Conservation (phyloP, 2,113 vertebrate genomes). For the Catharus bicknelli region DNA sequence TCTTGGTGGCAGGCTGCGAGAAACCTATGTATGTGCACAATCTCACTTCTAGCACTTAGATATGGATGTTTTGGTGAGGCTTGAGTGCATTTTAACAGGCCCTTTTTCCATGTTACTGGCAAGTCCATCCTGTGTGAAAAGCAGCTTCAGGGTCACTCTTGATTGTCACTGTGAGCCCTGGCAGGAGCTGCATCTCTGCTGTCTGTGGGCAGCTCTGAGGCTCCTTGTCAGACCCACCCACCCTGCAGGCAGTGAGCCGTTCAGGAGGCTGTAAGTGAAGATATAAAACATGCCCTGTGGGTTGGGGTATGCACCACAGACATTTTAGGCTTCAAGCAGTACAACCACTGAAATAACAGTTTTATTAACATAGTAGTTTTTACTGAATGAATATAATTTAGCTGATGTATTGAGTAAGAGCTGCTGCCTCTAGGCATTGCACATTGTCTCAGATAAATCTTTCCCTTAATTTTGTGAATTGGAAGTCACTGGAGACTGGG, state of each 20-base stretch:
- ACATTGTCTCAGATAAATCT: neutral
- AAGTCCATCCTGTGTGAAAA: neutral
- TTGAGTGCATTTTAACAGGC: neutral
- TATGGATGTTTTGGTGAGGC: neutral
- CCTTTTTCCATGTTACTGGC: neutral
- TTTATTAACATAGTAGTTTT: neutral
- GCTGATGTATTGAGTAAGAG: neutral
- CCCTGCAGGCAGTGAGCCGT: neutral
- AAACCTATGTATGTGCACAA: accelerated
- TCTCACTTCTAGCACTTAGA: neutral
- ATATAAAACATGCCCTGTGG: neutral
- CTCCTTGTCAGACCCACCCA: neutral
- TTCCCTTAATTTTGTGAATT: neutral
- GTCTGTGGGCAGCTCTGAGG: neutral
- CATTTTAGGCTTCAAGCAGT: neutral
- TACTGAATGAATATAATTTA: neutral
- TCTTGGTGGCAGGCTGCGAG: neutral
- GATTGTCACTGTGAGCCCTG: accelerated
- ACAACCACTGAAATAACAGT: neutral
- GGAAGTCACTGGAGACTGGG: neutral
- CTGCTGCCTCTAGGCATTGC: neutral
- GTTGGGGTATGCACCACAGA: neutral
- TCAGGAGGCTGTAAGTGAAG: neutral
- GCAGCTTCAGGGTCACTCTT: neutral
- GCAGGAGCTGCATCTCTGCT: neutral